A percentile compares a stretch with the other conserved stretches of the same genome.
Evolutionary conservation across 2,888 invertebrate genomes (phyloP).

Genomic region (Parasteatoda lunata): DNA sequence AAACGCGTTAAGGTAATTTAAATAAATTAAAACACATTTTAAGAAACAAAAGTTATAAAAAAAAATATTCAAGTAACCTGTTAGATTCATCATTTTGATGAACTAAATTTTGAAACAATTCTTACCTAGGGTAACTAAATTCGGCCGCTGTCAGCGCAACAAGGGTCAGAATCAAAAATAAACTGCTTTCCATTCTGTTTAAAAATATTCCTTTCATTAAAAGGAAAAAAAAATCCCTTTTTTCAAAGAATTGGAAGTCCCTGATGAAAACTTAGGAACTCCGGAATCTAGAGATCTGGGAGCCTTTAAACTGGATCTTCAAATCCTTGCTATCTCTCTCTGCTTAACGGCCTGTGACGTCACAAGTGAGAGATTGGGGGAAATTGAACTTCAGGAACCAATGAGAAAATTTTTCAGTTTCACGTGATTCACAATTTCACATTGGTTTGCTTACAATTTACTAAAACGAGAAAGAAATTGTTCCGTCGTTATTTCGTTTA

Average conservation of each 20-base stretch:
- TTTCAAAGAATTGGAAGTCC: not conserved
- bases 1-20: no score
- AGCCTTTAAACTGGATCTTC: slow-evolving; percentile 36
- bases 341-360: slow-evolving; percentile 35
- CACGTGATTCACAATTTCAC: slow-evolving; percentile 38
- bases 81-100: no score
- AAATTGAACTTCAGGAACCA: slow-evolving; percentile 34
- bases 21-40: no score
- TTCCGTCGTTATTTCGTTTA: no score
- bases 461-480: no score
- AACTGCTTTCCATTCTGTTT: slow-evolving; percentile 23
- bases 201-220: not conserved
- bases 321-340: slow-evolving; percentile 35
- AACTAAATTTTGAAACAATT: not conserved
- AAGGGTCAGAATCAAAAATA: slow-evolving; percentile 34
- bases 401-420: not conserved
- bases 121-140: slow-evolving; percentile 36
- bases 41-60: no score
- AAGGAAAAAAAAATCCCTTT: not conserved
- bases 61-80: no score
- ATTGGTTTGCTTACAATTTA: not conserved
- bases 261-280: slow-evolving; percentile 12
- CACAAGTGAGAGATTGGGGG: slow-evolving; percentile 18
- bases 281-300: slow-evolving; percentile 18
- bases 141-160: slow-evolving; percentile 30